Base-by-base conservation (phyloP, 92 coral and sea anemone species). In the Bergia sp. region DNA sequence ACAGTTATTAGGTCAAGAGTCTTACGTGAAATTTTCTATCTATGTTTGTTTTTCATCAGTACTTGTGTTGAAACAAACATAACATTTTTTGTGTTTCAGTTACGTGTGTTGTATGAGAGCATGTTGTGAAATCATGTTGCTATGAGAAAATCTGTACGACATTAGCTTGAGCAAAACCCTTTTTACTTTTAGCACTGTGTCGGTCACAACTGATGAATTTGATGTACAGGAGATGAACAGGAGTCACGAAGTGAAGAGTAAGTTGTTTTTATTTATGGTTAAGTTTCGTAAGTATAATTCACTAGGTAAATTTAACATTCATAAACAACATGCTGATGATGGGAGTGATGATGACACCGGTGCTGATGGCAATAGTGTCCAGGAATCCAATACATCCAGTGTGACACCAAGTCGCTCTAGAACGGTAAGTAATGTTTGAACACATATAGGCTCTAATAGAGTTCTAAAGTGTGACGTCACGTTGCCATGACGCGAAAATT, bases 231-330 rank as follows among this genome's bases (percentile, higher is more conserved):
- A 67, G 74, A 67, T 67, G 74, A 67, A n/a, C 74, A 18, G 37
- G 74, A 67, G 74, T 67, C 76, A 23, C 41, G 41, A 11, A 71
- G 76, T 71, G 76, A 71, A 71, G 76, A 71, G 76, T 29, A 71
- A 71, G 76, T 9, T 40, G 40, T 53, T 40, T 53, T 8, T 53
- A 11, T 53, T 7, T 53, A 3, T 3, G 29, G 61, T 76, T 76
- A 21, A 76, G 21, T 55, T 12, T 43, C 7, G 41, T 71, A 23
- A 71, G 23, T 38, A 71, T 71, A 7, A 23, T 36, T 5, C 2
- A 1, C 11, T 7, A 23, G 41, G 23, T 23, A 10, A 71, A 5
- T 23, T 71, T 23, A 71, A 23, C 7, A 36, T 53, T 7, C 7
- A 12, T 53, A 12, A 53, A 53, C 61, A 53, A 53, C 12, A 7